Conservation (phyloP, 1,140 invertebrate genomes). For the Achatina immaculata region DNA sequence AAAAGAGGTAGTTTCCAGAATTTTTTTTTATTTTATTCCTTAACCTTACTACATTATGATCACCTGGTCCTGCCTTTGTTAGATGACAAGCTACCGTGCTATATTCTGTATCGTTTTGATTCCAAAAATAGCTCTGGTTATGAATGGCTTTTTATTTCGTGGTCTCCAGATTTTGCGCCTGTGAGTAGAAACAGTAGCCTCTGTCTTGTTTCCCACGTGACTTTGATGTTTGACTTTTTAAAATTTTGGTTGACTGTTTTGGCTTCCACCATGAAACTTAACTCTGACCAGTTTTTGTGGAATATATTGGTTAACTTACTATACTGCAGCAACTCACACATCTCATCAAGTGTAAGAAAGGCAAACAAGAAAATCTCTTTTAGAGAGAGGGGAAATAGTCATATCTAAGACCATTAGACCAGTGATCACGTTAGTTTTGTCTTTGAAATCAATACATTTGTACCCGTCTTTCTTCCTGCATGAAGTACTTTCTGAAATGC, state of each 20-base stretch:
- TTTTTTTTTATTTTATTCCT: neutral
- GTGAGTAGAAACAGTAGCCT: too few species aligned
- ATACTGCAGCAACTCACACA: neutral
- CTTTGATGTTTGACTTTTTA: slow-evolving; percentile 10
- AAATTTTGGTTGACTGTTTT: neutral
- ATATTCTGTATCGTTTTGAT: slow-evolving; percentile 92
- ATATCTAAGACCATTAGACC: too few species aligned
- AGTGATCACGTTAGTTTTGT: too few species aligned
- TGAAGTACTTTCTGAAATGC: too few species aligned
- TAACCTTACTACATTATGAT: slow-evolving; percentile 78
- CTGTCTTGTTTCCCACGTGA: slow-evolving; percentile 3
- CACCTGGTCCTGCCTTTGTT: slow-evolving; percentile 82
- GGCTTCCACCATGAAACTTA: neutral
- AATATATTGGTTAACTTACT: neutral
- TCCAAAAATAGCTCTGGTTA: slow-evolving; percentile 82
- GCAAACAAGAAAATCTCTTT: too few species aligned
- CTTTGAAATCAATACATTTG: too few species aligned
- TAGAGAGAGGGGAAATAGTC: too few species aligned
- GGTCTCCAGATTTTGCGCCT: slow-evolving; percentile 91
- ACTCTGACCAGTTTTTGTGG: too few species aligned
- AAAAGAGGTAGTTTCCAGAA: neutral
- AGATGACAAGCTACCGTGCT: slow-evolving; percentile 91
- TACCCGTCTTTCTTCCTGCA: too few species aligned
- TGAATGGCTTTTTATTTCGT: slow-evolving; percentile 95
- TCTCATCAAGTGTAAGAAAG: too few species aligned